Evolutionary conservation across 1,140 invertebrate species (phyloP).

Genomic region (Drosophila hydei): DNA sequence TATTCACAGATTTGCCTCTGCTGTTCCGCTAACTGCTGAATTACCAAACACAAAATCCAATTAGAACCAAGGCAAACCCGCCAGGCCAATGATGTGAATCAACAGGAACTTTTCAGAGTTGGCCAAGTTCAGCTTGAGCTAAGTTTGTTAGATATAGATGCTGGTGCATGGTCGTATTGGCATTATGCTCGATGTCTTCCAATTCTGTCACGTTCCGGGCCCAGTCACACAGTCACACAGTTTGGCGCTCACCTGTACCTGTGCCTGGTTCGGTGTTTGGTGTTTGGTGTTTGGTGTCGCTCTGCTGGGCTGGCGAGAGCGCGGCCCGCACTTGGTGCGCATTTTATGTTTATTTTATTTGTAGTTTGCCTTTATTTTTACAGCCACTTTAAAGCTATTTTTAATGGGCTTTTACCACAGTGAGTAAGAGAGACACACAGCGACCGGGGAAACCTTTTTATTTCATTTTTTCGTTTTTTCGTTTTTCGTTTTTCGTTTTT

Average conservation of each 20-base stretch:
- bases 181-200: neutral
- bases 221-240: no score
- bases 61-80: no score
- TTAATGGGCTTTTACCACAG: constrained; percentile 68
- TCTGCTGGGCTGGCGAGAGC: constrained; percentile 33
- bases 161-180: no score
- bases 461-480: constrained; percentile 12
- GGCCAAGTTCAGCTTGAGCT: no score
- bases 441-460: constrained; percentile 36
- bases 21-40: no score
- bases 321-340: constrained; percentile 65
- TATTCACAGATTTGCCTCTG: no score
- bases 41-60: no score
- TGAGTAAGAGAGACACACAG: neutral
- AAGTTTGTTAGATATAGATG: no score
- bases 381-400: constrained; percentile 73
- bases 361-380: constrained; percentile 71
- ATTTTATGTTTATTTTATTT: constrained; percentile 69
- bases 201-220: no score
- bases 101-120: no score
- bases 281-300: constrained; percentile 3
- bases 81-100: no score
- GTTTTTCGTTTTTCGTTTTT: neutral
- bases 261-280: no score
- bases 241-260: constrained; percentile 18